Base-by-base conservation (phyloP, 2,113 vertebrate genomes). In the Corvus cornix region DNA sequence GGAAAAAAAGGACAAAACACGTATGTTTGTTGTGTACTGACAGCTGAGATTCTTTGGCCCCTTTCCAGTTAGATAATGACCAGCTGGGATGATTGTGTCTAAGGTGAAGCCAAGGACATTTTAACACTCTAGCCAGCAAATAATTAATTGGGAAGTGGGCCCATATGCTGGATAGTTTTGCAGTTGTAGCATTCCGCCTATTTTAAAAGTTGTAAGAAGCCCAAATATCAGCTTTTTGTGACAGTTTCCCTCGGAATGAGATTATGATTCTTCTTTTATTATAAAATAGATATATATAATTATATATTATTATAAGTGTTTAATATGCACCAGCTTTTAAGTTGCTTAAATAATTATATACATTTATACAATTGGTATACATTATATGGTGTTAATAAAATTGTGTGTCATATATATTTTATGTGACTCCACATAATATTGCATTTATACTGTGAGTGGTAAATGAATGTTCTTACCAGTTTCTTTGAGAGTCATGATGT, bases 61-160 rank as follows among this genome's bases (percentile, higher is more conserved):
- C 16, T 75, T 95, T 97, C 96, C 96, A 95, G 82, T 87, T 88
- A 95, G 56, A 92, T 97, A 97, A 98, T 98, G 96, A 98, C 96
- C 96, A 98, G 90, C 96, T 97, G 97, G 92, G 93, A 97, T 89
- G 93, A 60, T 96, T 94, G 67, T 90, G 66, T 96, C 72, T 98
- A 97, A 97, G 97, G 97, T 97, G 95, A 97, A 96, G 93, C 93
- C 96, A 97, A 98, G 93, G 96, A 95, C 96, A 89, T 95, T 97
- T 90, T 96, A 96, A 63, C 83, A 92, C 73, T 96, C 96, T 64
- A 91, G 80, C 90, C 94, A 96, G 87, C 55, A 96, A 97, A 90
- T 96, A 97, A 97, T 97, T 96, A 97, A 81, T 84, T 96, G 93
- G 68, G 90, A 96, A 97, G 70, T 87, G 78, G 41, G 49, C 77